A percentile compares a stretch with the other conserved stretches of the same genome.
phyloP scores from a whole-genome alignment of 2,797 vertebrate species.

The Paratrypauchen microcephalus region DNA sequence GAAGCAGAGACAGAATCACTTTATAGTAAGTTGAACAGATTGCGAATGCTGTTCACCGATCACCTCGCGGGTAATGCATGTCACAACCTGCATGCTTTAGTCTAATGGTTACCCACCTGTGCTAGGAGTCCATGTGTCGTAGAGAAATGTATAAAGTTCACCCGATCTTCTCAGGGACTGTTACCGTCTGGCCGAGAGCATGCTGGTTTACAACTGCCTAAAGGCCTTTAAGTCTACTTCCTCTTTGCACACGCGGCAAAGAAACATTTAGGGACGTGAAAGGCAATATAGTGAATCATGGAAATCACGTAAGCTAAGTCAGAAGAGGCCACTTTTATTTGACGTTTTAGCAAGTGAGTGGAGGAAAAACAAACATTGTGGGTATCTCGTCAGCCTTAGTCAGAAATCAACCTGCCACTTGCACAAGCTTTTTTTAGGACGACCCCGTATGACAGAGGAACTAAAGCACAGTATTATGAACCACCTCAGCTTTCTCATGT shows the following conservation, averaged over 20 bases:
- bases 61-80: slow-evolving; percentile 74
- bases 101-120: slow-evolving; percentile 71
- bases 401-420: slow-evolving; percentile 68
- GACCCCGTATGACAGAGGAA: slow-evolving; percentile 62
- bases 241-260: slow-evolving; percentile 70
- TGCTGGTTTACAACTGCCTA: slow-evolving; percentile 63
- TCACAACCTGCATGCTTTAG: slow-evolving; percentile 75
- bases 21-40: slow-evolving; percentile 40
- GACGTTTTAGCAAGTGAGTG: slow-evolving; percentile 42
- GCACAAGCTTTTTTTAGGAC: slow-evolving; percentile 69
- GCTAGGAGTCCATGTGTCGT: slow-evolving; percentile 72
- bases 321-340: slow-evolving; percentile 53
- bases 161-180: slow-evolving; percentile 77
- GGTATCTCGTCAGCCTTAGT: slow-evolving; percentile 64
- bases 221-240: slow-evolving; percentile 61
- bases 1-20: slow-evolving; percentile 49
- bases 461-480: slow-evolving; percentile 82
- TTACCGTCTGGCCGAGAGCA: slow-evolving; percentile 66
- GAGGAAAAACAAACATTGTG: slow-evolving; percentile 41
- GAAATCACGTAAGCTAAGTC: slow-evolving; percentile 59
- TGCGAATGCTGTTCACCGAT: slow-evolving; percentile 67
- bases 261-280: slow-evolving; percentile 58
- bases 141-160: slow-evolving; percentile 64
- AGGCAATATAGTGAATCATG: slow-evolving; percentile 70
- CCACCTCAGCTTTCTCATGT: slow-evolving; percentile 67